Conservation (phyloP, 2,888 invertebrate species). For the Dusona sp. region DNA sequence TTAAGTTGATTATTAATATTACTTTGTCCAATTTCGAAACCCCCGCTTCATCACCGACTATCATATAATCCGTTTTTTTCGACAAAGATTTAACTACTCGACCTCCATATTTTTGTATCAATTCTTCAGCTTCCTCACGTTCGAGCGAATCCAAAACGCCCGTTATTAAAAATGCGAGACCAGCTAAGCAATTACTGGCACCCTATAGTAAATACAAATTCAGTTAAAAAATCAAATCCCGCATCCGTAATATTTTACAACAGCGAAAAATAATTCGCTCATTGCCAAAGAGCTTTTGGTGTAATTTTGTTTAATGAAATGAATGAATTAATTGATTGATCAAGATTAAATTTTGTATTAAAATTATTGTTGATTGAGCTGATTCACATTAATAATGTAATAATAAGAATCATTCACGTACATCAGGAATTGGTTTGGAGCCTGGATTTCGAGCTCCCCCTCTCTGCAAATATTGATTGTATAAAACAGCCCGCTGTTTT, state of each 20-base stretch:
- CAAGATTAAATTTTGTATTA: neutral
- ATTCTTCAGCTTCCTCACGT: constrained; percentile 90
- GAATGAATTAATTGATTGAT: neutral
- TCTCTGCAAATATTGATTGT: constrained; percentile 91
- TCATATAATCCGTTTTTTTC: constrained; percentile 92
- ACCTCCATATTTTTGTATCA: constrained; percentile 93
- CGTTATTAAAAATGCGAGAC: constrained; percentile 91
- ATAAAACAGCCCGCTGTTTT: constrained; percentile 88
- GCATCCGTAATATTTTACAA: neutral
- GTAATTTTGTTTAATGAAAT: neutral
- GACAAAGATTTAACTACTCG: constrained; percentile 90
- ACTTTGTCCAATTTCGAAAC: constrained; percentile 92
- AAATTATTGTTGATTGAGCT: neutral
- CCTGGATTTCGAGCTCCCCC: constrained; percentile 93
- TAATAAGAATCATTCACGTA: constrained; percentile 76
- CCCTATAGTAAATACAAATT: constrained; percentile 86
- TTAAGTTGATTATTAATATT: constrained; percentile 15
- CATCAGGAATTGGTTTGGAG: constrained; percentile 93
- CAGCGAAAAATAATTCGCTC: neutral
- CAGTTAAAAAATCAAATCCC: neutral
- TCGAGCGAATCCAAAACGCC: constrained; percentile 96
- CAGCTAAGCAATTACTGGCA: constrained; percentile 89
- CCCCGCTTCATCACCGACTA: constrained; percentile 95
- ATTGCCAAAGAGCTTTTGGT: neutral
- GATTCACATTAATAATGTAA: neutral